phyloP scores from a whole-genome alignment of 2,113 vertebrate genomes.

The Otocyon megalotis region DNA sequence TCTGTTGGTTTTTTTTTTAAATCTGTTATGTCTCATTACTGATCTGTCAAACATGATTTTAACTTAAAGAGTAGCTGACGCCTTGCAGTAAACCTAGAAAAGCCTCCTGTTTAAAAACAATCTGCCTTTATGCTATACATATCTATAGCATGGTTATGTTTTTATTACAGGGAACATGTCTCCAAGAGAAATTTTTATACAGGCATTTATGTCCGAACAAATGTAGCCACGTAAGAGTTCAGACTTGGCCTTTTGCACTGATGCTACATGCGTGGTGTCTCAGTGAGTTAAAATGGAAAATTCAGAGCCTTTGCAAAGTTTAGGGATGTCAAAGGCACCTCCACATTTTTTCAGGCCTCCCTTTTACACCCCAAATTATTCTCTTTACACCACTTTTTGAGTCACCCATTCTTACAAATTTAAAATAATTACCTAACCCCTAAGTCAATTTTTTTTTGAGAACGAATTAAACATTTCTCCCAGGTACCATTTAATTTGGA shows the following conservation, averaged over 20 bases:
- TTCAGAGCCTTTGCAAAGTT: not conserved
- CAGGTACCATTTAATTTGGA: not conserved
- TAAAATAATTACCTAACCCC: not conserved
- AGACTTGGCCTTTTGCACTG: not conserved
- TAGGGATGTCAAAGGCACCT: not conserved
- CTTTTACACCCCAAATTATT: constrained; percentile 36
- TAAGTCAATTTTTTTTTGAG: not conserved
- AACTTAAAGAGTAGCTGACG: constrained; percentile 80
- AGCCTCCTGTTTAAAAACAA: constrained; percentile 70
- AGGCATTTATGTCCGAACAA: not conserved
- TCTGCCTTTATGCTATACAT: constrained; percentile 36
- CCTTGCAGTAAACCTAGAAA: constrained; percentile 76
- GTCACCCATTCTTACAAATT: not conserved
- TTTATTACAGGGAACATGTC: constrained; percentile 28
- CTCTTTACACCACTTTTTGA: not conserved
- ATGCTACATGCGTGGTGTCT: not conserved
- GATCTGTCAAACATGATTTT: constrained; percentile 88
- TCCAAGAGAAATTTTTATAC: not conserved
- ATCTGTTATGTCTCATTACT: constrained; percentile 84
- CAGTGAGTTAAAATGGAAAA: not conserved
- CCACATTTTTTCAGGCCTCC: not conserved
- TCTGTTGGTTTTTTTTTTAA: constrained; percentile 69
- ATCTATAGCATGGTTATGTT: constrained; percentile 9
- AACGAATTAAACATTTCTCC: constrained; percentile 22
- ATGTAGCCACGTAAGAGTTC: not conserved